Conservation (phyloP, 1,140 invertebrate genomes). For the Tetragnatha versicolor region DNA sequence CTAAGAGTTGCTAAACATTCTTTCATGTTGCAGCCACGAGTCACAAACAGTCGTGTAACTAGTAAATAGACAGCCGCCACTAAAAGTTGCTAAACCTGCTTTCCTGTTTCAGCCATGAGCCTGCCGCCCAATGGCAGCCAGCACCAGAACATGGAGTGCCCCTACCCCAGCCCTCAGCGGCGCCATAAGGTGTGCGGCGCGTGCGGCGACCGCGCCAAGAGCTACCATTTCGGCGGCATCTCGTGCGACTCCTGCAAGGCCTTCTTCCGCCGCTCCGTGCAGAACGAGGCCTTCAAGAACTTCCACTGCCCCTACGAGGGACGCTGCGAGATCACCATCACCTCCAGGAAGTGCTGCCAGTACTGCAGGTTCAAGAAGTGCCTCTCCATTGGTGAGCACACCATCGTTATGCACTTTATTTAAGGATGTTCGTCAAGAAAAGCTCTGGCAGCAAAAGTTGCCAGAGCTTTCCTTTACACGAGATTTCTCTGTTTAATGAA, state of each 20-base stretch:
- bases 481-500: too few species aligned
- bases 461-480: too few species aligned
- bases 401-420: too few species aligned
- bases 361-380: conserved; percentile 65
- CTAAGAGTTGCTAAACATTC: too few species aligned
- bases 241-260: conserved; percentile 65
- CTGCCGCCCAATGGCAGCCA: conserved; percentile 57
- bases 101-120: conserved; percentile 52
- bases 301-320: conserved; percentile 63
- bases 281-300: conserved; percentile 61
- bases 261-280: conserved; percentile 64
- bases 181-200: conserved; percentile 65
- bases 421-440: too few species aligned
- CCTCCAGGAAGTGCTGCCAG: conserved; percentile 62
- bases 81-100: neutral
- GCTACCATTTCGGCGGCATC: conserved; percentile 64
- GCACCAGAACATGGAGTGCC: neutral
- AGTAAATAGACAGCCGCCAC: neutral
- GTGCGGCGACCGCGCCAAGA: conserved; percentile 64
- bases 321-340: conserved; percentile 62
- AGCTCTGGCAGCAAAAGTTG: too few species aligned
- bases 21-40: too few species aligned
- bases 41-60: too few species aligned
- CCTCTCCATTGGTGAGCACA: conserved; percentile 62
- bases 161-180: conserved; percentile 58